Evolutionary conservation across 2,888 invertebrate species (phyloP), one percentile per base, ranked within the genome.

Genomic region (Prosopocoilus inquinatus): DNA sequence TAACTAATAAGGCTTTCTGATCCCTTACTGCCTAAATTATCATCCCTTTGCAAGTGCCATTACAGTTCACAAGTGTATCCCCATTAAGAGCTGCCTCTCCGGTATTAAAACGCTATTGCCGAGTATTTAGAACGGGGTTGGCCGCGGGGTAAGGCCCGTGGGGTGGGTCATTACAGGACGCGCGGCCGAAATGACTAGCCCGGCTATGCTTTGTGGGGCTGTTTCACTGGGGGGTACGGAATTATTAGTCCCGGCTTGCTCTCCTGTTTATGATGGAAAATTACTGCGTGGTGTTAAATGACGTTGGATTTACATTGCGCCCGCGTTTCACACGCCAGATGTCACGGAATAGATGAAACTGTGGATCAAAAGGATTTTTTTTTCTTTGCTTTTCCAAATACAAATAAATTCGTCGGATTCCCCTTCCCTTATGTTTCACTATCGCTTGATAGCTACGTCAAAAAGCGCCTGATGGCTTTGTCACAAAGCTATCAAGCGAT

Each of bases 91-190:
- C 54, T 60, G 61, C 60, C 56, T 60, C 65, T 60, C 34, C 41
- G 57, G 64, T 61, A 67, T 67, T 67, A 66, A 66, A 67, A 59
- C 63, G 60, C 66, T 63, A 66, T 65, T 63, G 65, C 65, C 51
- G 55, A 55, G 63, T 65, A 64, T 66, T 67, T 66, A 62, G 58
- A 58, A 58, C 47, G 46, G 50, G 60, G 57, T 15, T 15, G 41
- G 28, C 41, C 46, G 46, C 52, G 34, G 50, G 47, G 35, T 41
- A 16, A 51, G 20, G 51, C 47, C 45, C 48, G 46, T 28, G 16
- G 55, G 55, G 50, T 45, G 58, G 38, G 60, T 55, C 58, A 60
- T 60, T 60, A 60, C 58, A 36, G 55, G 58, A 58, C 50, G 58
- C 60, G 55, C 50, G 56, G 50, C 33, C 58, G 53, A 50, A 58